Evolutionary conservation across 64 coral and sea anemone genomes (phyloP).

Genomic region (Pocillopora verrucosa): DNA sequence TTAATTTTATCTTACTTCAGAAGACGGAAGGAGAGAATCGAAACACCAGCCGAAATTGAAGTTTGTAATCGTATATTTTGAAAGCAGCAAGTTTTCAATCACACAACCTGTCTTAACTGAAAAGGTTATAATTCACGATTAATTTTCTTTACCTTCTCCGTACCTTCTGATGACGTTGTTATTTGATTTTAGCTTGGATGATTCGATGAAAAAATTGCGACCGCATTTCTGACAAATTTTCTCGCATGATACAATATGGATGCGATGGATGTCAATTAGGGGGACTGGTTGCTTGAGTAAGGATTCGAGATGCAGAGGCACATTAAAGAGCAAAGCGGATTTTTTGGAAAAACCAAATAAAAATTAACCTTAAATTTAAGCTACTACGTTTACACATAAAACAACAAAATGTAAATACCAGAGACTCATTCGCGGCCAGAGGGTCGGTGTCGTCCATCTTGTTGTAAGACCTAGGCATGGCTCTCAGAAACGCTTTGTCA

Average conservation of each 20-base stretch:
- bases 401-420: conserved; percentile 81
- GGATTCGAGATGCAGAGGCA: background rate
- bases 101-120: conserved; percentile 6
- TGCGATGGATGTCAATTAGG: background rate
- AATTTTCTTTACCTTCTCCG: conserved; percentile 17
- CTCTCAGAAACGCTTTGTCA: background rate
- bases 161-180: background rate
- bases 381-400: conserved; percentile 18
- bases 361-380: background rate
- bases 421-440: conserved; percentile 82
- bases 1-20: background rate
- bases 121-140: conserved; percentile 21
- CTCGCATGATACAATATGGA: background rate
- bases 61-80: background rate
- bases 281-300: background rate
- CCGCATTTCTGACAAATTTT: background rate
- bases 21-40: background rate
- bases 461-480: conserved; percentile 42
- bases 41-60: conserved; percentile 26
- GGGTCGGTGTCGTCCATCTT: conserved; percentile 91
- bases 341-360: background rate
- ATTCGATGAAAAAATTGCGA: background rate
- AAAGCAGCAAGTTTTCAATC: background rate
- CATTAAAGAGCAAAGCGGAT: background rate
- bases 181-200: background rate